A percentile compares a stretch with the other conserved stretches of the same genome.
Evolutionary conservation across 1,140 invertebrate genomes (phyloP).

Genomic region (Prorops nasuta): DNA sequence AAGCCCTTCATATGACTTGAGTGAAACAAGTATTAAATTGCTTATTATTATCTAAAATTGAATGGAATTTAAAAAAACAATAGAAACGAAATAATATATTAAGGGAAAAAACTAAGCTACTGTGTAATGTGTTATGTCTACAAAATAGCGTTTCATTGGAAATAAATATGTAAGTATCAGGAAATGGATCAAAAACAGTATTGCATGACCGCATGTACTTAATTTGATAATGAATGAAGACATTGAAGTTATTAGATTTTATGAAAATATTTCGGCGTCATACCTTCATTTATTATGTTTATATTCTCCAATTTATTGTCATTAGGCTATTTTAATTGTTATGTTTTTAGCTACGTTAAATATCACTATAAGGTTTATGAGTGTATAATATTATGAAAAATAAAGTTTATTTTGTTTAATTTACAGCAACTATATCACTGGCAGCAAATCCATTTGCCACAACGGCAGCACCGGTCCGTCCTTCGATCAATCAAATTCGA

Average conservation of each 20-base stretch:
- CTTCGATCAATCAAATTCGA: slow-evolving; percentile 56
- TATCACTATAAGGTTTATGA: background rate
- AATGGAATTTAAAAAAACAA: slow-evolving; percentile 2
- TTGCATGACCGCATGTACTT: slow-evolving; percentile 42
- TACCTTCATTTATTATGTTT: background rate
- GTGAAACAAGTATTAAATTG: slow-evolving; percentile 5
- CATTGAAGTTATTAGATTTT: no score
- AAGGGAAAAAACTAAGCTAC: background rate
- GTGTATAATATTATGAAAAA: background rate
- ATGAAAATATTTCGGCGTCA: no score
- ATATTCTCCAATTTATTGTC: background rate
- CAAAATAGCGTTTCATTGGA: slow-evolving; percentile 57
- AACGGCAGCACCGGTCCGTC: slow-evolving; percentile 52
- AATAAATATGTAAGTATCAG: slow-evolving; percentile 54
- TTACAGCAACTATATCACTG: slow-evolving; percentile 47
- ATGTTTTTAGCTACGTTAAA: background rate
- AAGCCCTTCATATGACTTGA: slow-evolving; percentile 21
- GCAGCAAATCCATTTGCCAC: slow-evolving; percentile 54
- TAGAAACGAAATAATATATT: background rate
- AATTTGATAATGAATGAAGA: background rate
- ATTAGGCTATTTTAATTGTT: background rate
- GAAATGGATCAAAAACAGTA: slow-evolving; percentile 19
- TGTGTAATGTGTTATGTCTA: slow-evolving; percentile 31
- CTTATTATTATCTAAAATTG: slow-evolving; percentile 6
- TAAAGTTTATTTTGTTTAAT: slow-evolving; percentile 1